Evolutionary conservation across 2,113 vertebrate species (phyloP), one percentile per base, ranked within the genome.

Genomic region (Bubo blakistoni): DNA sequence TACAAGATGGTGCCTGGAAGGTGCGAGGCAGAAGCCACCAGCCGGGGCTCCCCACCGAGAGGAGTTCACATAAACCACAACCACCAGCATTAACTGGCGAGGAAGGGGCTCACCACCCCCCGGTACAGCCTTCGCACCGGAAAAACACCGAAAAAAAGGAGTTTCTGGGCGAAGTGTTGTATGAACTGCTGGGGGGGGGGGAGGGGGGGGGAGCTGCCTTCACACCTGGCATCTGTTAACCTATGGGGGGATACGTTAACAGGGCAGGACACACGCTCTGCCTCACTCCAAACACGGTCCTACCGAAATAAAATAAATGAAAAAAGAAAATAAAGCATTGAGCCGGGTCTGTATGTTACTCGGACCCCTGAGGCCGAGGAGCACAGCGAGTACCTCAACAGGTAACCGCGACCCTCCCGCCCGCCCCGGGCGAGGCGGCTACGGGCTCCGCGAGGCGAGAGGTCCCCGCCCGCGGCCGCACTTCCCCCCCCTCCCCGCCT

Each of bases 271-370:
- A 27, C 32, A 4, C 21, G 40, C 40, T 40, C 40, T 40, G 40
- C 40, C 40, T 40, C 11, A 40, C 40, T 6, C 19, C 14, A 51
- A 27, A 36, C 32, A 13, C 25, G 5, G 9, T 36, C 6, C 54
- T 3, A 32, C 25, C 6, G 14, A 47, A 47, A 47, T 47, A 20
- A 47, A 47, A 47, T 47, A 20, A 47, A 19, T 9, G 34, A 14
- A 34, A 24, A 29, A 15, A 12, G 11, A 40, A 58, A 34, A 25
- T 6, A 32, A 38, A 25, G 27, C 3, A 11, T 22, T 0, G 17
- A 42, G 12, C 4, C 9, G 6, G 15, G 27, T 19, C 6, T 0
- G 1, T 3, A 4, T 8, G 6, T 9, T 15, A 10, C 4, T 10
- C 16, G 4, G 25, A 3, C 52, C 9, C 21, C 40, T 44, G 34